Percentiles rank a stretch among this genome's conserved stretches.
These are phyloP conservation scores for Edolisoma coerulescens DNA, from an alignment of 2,113 vertebrate species.

Conservation along the genomic window DNA sequence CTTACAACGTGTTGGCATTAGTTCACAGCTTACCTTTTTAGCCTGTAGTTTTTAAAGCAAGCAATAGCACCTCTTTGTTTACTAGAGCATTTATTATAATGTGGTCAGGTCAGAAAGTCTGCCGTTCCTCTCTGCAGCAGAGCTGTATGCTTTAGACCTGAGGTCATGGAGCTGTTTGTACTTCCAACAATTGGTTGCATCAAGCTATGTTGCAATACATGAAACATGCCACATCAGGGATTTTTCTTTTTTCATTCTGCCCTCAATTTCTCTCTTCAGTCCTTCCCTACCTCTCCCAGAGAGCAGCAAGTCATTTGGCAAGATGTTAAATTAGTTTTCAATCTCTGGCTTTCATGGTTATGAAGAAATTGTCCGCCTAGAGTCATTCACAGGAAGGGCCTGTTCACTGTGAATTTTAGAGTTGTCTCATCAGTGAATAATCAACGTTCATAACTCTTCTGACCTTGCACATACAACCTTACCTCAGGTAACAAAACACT, in stretches of 20 bases:
- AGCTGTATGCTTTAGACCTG: neutral
- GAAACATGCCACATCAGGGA: neutral
- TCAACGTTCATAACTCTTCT: neutral
- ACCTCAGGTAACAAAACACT: neutral
- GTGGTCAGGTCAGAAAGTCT: neutral
- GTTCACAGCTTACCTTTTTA: neutral
- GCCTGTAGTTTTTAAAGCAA: neutral
- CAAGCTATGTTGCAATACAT: slow-evolving; percentile 17
- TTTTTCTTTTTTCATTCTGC: neutral
- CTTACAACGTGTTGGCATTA: neutral
- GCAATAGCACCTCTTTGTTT: neutral
- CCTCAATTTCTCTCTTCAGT: neutral
- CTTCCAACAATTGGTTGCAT: neutral
- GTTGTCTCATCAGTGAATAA: neutral
- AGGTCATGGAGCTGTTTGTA: neutral
- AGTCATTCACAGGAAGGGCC: neutral
- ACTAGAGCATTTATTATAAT: neutral
- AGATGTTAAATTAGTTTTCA: neutral
- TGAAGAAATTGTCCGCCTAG: neutral
- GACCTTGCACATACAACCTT: neutral
- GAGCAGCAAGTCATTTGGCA: neutral
- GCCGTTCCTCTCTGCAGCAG: neutral
- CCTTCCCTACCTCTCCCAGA: neutral
- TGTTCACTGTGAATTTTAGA: neutral
- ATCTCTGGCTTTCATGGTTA: neutral